phyloP scores from a whole-genome alignment of 2,113 vertebrate genomes.

The Azemiops feae region DNA sequence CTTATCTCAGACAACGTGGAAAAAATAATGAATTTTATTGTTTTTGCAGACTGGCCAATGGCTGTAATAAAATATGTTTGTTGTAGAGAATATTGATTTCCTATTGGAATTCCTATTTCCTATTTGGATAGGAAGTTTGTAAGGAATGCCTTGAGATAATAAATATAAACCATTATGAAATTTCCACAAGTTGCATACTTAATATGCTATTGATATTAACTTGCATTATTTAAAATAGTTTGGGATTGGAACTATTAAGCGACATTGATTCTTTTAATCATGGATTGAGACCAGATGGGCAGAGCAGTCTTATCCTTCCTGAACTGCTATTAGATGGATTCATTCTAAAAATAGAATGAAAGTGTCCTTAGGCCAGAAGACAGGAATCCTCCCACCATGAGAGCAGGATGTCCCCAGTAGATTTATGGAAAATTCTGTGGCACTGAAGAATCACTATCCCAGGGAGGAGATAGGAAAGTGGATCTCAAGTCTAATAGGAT shows the following conservation, averaged over 20 bases:
- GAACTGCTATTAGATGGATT: background rate
- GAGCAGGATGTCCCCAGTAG: background rate
- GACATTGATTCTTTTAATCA: background rate
- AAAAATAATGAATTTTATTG: background rate
- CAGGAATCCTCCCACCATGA: background rate
- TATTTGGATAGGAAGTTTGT: background rate
- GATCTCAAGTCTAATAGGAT: background rate
- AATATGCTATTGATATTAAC: background rate
- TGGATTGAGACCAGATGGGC: background rate
- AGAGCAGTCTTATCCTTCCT: background rate
- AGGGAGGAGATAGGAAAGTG: background rate
- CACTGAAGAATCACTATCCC: background rate
- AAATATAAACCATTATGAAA: background rate
- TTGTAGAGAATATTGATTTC: background rate
- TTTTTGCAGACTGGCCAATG: background rate
- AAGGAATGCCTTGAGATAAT: background rate
- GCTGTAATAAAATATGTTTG: background rate
- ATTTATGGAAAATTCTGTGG: background rate
- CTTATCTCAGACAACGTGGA: background rate
- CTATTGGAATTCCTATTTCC: background rate
- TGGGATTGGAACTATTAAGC: background rate
- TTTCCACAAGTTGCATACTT: background rate
- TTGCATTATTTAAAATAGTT: background rate
- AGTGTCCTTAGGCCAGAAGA: background rate
- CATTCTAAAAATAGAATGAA: background rate